These are phyloP conservation scores for Gopherus evgoodei DNA, from an alignment of 2,113 vertebrate species.

Conservation along the genomic window DNA sequence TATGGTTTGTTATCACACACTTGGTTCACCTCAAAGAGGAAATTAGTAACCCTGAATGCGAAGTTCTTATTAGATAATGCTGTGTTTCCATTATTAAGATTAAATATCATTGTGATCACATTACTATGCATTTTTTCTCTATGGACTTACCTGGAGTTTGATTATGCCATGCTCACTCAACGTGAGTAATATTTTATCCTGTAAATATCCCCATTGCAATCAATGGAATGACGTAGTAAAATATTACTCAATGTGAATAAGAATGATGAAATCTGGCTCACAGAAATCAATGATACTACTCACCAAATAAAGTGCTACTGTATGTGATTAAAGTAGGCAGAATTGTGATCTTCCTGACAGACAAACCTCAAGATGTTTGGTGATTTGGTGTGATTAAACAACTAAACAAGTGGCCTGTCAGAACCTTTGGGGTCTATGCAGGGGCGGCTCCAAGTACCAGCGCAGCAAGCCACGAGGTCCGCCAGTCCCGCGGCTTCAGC, in stretches of 20 bases:
- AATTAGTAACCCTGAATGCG: not conserved
- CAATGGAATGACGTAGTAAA: not conserved
- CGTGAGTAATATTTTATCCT: not conserved
- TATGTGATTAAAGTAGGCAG: not conserved
- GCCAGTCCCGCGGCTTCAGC: too few species aligned
- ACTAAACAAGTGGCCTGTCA: not conserved
- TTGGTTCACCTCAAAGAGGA: not conserved
- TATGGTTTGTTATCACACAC: not conserved
- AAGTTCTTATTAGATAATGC: not conserved
- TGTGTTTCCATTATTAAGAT: not conserved
- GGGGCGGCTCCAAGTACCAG: too few species aligned
- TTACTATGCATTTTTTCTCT: not conserved
- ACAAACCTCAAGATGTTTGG: not conserved
- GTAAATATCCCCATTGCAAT: not conserved
- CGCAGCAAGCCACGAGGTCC: too few species aligned
- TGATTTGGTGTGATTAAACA: not conserved
- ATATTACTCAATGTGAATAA: not conserved
- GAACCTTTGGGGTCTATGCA: not conserved
- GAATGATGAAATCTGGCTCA: not conserved
- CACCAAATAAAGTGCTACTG: not conserved
- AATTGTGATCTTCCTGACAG: not conserved
- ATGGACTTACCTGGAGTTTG: not conserved
- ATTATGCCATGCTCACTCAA: not conserved
- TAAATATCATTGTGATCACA: not conserved
- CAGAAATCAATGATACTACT: not conserved